Evolutionary conservation across 2,888 invertebrate species (phyloP).

Genomic region (Thymelicus sylvestris): DNA sequence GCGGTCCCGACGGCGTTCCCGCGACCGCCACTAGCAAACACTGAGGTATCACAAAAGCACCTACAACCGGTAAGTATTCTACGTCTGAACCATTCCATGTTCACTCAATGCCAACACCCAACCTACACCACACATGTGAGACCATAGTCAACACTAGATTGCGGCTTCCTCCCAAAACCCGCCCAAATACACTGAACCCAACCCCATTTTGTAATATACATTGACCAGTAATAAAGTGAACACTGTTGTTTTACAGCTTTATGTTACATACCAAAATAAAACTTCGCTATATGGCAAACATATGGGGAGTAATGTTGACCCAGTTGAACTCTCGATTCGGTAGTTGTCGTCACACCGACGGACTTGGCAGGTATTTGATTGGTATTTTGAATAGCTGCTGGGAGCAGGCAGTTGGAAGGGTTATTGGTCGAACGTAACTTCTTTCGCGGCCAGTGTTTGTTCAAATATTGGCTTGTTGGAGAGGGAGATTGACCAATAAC

Average conservation of each 20-base stretch:
- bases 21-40: conserved; percentile 77
- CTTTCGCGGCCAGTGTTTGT: conserved; percentile 38
- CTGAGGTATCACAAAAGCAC: conserved; percentile 84
- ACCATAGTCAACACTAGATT: conserved; percentile 40
- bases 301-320: conserved; percentile 70
- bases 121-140: conserved; percentile 39
- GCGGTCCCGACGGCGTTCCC: conserved; percentile 74
- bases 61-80: conserved; percentile 72
- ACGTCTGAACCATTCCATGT: conserved; percentile 5
- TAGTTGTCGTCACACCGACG: conserved; percentile 83
- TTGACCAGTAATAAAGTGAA: conserved; percentile 79
- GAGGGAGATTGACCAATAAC: conserved; percentile 56
- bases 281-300: conserved; percentile 80
- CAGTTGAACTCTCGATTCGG: conserved; percentile 76
- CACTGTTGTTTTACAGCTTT: conserved; percentile 82
- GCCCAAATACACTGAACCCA: conserved; percentile 47
- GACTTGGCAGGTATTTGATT: conserved; percentile 83
- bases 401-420: conserved; percentile 51
- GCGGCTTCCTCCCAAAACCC: conserved; percentile 8
- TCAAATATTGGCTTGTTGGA: conserved; percentile 38
- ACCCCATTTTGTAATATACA: conserved; percentile 45
- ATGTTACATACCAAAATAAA: conserved; percentile 80
- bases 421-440: conserved; percentile 54
- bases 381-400: conserved; percentile 78
- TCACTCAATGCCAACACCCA: conserved; percentile 24